These are phyloP conservation scores for Caenorhabditis sp. DNA, from an alignment of 2,888 invertebrate species.

Conservation along the genomic window DNA sequence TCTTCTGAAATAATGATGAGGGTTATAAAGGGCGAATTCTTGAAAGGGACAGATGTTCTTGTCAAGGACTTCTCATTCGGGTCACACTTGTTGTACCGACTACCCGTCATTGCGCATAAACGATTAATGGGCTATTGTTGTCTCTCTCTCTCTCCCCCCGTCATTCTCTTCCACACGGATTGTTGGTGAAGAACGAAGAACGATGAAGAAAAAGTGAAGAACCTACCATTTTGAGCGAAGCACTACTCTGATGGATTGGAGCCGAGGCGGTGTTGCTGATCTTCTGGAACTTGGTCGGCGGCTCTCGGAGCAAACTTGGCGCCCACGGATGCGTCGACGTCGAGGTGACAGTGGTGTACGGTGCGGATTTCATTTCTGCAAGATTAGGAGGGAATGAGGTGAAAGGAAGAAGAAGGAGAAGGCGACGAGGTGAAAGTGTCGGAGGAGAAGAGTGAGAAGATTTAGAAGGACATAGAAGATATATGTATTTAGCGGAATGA, in stretches of 20 bases:
- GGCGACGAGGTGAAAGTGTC: slow-evolving; percentile 37
- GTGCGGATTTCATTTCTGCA: slow-evolving; percentile 45
- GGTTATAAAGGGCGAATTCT: neutral
- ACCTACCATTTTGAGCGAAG: slow-evolving; percentile 42
- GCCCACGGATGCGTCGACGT: neutral
- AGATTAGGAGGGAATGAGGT: slow-evolving; percentile 2
- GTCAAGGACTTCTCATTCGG: slow-evolving; percentile 46
- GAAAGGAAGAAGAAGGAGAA: slow-evolving; percentile 5
- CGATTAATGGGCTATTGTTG: slow-evolving; percentile 58
- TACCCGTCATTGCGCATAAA: slow-evolving; percentile 43
- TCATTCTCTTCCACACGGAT: slow-evolving; percentile 16
- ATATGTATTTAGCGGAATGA: neutral
- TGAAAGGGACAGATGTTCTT: slow-evolving; percentile 51
- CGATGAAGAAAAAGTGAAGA: neutral
- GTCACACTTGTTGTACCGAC: slow-evolving; percentile 35
- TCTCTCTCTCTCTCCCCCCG: slow-evolving; percentile 11
- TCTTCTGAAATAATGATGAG: slow-evolving; percentile 37
- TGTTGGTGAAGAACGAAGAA: neutral
- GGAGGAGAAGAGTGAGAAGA: slow-evolving; percentile 7
- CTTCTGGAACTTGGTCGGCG: slow-evolving; percentile 34
- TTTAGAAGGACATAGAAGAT: slow-evolving; percentile 36
- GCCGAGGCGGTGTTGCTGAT: neutral
- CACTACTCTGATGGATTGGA: neutral
- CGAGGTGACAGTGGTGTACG: slow-evolving; percentile 26
- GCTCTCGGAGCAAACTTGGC: slow-evolving; percentile 13